phyloP scores from a whole-genome alignment of 2,888 invertebrate species.

The Pheosia gnoma region DNA sequence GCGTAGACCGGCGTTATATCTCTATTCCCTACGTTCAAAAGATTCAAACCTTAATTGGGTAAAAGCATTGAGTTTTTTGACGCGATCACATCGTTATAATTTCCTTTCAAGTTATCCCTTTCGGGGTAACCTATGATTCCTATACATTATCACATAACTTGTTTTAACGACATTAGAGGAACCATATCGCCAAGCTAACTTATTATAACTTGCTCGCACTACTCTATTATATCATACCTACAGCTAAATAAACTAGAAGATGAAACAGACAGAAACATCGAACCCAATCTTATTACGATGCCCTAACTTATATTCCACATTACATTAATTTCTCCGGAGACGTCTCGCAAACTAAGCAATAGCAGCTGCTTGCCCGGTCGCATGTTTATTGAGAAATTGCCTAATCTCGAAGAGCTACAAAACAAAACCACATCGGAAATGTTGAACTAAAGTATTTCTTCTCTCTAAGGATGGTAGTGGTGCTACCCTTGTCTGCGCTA shows the following conservation, averaged over 20 bases:
- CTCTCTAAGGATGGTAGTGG: constrained; percentile 78
- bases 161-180: constrained; percentile 20
- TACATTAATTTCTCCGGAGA: constrained; percentile 82
- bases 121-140: constrained; percentile 10
- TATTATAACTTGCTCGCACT: constrained; percentile 42
- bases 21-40: constrained; percentile 71
- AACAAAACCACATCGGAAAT: constrained; percentile 82
- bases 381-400: constrained; percentile 81
- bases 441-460: constrained; percentile 82
- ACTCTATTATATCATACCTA: constrained; percentile 36
- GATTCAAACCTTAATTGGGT: constrained; percentile 77
- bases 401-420: constrained; percentile 82
- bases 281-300: constrained; percentile 70
- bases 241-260: constrained; percentile 62
- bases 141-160: constrained; percentile 27
- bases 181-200: constrained; percentile 27
- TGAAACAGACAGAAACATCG: constrained; percentile 70
- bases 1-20: constrained; percentile 69
- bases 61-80: constrained; percentile 43
- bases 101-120: constrained; percentile 37
- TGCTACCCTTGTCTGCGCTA: constrained; percentile 81
- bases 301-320: constrained; percentile 74
- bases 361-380: constrained; percentile 74
- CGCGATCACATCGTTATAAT: constrained; percentile 35
- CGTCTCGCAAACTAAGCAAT: constrained; percentile 75